Base-by-base conservation (phyloP, 2,888 invertebrate genomes). In the Synanthedon tipuliformis region DNA sequence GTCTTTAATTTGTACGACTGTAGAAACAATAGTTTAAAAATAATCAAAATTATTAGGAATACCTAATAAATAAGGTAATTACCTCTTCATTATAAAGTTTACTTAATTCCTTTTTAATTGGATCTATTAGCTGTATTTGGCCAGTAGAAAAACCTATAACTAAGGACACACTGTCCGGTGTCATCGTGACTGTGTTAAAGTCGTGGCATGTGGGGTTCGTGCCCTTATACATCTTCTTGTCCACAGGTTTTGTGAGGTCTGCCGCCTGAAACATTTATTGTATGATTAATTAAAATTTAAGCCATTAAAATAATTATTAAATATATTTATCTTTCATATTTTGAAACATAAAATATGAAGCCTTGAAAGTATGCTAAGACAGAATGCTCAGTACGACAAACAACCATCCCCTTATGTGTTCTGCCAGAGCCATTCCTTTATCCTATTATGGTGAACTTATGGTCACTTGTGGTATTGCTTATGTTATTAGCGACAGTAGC, bases 141-240 rank as follows among this genome's bases (percentile, higher is more conserved):
- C 99, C 99, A 27, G 97, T 98, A 67, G 97, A 97, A 88, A 99
- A 99, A 55, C 99, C 99, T 70, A 99, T 96, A 66, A 99, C 89
- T 61, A 99, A 89, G 53, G 95, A 94, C 18, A 96, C 95, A 78
- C 94, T 94, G 57, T 97, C 96, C 13, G 91, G 88, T 55, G 93
- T 92, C 71, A 94, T 94, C 52, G 94, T 92, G 61, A 92, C 89
- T 52, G 92, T 90, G 89, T 99, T 99, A 84, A 99, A 99, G 88
- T 98, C 98, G 76, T 99, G 99, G 83, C 98, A 98, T 27, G 99
- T 99, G 15, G 99, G 99, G 87, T 96, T 97, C 52, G 98, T 98
- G 71, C 98, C 98, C 89, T 99, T 99, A 85, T 99, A 99, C 73
- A 97, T 93, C 79, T 98, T 95, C 81, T 99, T 99, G 83, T 99